phyloP scores from a whole-genome alignment of 2,888 invertebrate species.

The Cactoblastis cactorum region DNA sequence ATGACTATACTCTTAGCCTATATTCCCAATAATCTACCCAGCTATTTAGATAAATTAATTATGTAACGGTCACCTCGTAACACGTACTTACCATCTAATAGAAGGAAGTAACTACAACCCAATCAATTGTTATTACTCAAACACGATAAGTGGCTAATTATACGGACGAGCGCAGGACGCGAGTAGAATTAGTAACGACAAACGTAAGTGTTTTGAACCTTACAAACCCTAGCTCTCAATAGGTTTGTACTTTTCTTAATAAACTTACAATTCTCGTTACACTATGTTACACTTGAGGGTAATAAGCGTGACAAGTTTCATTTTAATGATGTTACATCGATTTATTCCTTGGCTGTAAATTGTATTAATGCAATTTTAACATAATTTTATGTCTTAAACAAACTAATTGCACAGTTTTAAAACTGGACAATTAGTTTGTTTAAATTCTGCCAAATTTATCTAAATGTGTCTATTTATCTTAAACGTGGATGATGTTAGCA shows the following conservation, averaged over 20 bases:
- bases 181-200: neutral
- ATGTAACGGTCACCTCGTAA: neutral
- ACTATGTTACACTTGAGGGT: neutral
- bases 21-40: neutral
- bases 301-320: neutral
- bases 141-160: slow-evolving; percentile 2
- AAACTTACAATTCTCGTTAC: neutral
- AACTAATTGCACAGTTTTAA: too few species aligned
- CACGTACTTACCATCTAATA: neutral
- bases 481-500: too few species aligned
- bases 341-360: neutral
- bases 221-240: neutral
- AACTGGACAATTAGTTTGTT: too few species aligned
- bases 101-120: neutral
- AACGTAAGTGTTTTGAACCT: neutral
- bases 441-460: too few species aligned
- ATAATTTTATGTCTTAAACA: too few species aligned
- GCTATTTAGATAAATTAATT: neutral
- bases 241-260: neutral
- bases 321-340: neutral
- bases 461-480: too few species aligned
- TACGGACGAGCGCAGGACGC: neutral
- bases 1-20: too few species aligned
- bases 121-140: slow-evolving; percentile 2
- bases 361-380: too few species aligned